Conservation (phyloP, 2,797 vertebrate genomes). For the Chaenodraco wilsoni region DNA sequence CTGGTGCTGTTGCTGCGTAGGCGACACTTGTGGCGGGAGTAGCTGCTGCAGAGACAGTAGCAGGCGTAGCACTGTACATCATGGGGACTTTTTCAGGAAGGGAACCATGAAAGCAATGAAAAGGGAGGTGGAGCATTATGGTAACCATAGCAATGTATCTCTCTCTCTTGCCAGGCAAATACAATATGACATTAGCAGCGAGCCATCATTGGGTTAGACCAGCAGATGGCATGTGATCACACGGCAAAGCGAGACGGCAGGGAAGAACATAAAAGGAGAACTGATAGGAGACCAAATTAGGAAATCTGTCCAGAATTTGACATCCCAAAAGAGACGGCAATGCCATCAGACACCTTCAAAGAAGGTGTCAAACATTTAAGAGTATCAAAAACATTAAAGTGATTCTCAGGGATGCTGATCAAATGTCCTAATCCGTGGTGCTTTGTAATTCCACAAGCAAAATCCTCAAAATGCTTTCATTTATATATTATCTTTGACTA, state of each 20-base stretch:
- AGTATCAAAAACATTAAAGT: constrained; percentile 15
- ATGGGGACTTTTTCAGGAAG: constrained; percentile 99
- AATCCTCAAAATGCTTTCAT: constrained; percentile 34
- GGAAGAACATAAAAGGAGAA: constrained; percentile 86
- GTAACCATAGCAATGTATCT: constrained; percentile 89
- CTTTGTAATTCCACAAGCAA: constrained; percentile 43
- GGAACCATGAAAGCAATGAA: constrained; percentile 99
- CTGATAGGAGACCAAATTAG: constrained; percentile 94
- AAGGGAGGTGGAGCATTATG: constrained; percentile 99
- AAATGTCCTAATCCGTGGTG: constrained; percentile 70
- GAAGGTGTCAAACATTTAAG: constrained; percentile 21
- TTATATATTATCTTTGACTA: constrained; percentile 33
- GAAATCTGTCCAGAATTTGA: constrained; percentile 90
- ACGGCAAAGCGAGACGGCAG: constrained; percentile 98
- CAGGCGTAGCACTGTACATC: constrained; percentile 99
- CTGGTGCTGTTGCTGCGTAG: constrained; percentile 98
- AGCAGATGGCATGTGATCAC: constrained; percentile 99
- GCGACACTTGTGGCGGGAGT: constrained; percentile 98
- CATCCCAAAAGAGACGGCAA: constrained; percentile 85
- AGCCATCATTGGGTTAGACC: constrained; percentile 99
- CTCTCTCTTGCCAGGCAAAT: constrained; percentile 91
- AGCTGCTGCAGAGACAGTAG: constrained; percentile 99
- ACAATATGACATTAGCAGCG: constrained; percentile 92
- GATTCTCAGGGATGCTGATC: constrained; percentile 68
- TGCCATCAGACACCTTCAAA: constrained; percentile 26